Evolutionary conservation across 2,797 vertebrate species (phyloP).

Genomic region (Echeneis naucrates): DNA sequence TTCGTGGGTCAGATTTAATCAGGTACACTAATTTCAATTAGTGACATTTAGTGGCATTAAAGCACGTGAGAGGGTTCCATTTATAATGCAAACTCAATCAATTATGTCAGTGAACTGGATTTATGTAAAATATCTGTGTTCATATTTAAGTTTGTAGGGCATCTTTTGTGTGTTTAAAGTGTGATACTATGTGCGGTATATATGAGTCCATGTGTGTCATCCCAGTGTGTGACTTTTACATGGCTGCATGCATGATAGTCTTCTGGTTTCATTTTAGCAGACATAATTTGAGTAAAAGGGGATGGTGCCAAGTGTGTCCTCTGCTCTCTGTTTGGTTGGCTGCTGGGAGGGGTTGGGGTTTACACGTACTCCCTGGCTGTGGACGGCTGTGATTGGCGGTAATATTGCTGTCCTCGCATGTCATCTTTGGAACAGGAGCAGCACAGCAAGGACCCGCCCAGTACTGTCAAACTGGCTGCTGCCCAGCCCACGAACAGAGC

Average conservation of each 20-base stretch:
- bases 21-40: slow-evolving; percentile 11
- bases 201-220: slow-evolving; percentile 18
- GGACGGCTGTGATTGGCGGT: slow-evolving; percentile 91
- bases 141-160: slow-evolving; percentile 10
- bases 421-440: slow-evolving; percentile 93
- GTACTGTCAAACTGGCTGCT: slow-evolving; percentile 89
- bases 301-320: slow-evolving; percentile 73
- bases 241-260: slow-evolving; percentile 38
- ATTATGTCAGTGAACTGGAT: slow-evolving; percentile 11
- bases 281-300: slow-evolving; percentile 45
- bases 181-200: neutral
- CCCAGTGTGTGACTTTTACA: slow-evolving; percentile 17
- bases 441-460: slow-evolving; percentile 95
- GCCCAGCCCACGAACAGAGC: slow-evolving; percentile 97
- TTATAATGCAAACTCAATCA: slow-evolving; percentile 29
- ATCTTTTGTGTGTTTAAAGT: neutral
- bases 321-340: slow-evolving; percentile 78
- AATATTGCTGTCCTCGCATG: slow-evolving; percentile 90
- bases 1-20: slow-evolving; percentile 19
- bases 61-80: slow-evolving; percentile 23
- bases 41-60: slow-evolving; percentile 12
- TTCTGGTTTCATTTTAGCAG: slow-evolving; percentile 41
- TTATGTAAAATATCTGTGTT: slow-evolving; percentile 15
- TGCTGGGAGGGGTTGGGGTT: slow-evolving; percentile 73
- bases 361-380: slow-evolving; percentile 96